Evolutionary conservation across 2,888 invertebrate genomes (phyloP).

Genomic region (Nephrotoma appendiculata): DNA sequence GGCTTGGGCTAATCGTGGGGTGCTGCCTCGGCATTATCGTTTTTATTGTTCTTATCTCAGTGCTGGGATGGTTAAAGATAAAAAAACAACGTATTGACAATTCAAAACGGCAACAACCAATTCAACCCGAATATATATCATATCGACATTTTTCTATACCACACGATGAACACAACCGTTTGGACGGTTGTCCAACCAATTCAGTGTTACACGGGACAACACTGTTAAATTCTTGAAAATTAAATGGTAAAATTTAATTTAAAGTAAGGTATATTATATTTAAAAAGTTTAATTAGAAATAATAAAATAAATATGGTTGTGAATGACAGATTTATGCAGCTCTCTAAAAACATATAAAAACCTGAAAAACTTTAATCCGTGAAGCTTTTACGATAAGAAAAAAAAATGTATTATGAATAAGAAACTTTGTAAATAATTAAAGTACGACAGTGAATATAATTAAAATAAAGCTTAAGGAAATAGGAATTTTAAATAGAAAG

Average conservation of each 20-base stretch:
- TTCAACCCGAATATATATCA: constrained; percentile 68
- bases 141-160: constrained; percentile 60
- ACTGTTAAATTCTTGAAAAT: not conserved
- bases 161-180: constrained; percentile 38
- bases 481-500: not conserved
- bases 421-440: not conserved
- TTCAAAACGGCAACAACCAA: constrained; percentile 51
- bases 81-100: constrained; percentile 62
- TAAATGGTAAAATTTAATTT: constrained; percentile 18
- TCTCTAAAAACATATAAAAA: not conserved
- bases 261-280: not conserved
- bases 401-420: not conserved
- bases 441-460: not conserved
- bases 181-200: constrained; percentile 12
- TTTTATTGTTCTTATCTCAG: constrained; percentile 70
- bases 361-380: not conserved
- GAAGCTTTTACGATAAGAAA: not conserved
- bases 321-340: not conserved
- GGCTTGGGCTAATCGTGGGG: constrained; percentile 73
- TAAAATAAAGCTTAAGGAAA: not conserved
- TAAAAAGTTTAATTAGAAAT: not conserved
- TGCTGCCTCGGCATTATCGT: constrained; percentile 76
- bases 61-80: constrained; percentile 69
- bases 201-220: not conserved
- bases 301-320: not conserved